These are phyloP conservation scores for Pipistrellus pygmaeus DNA, from an alignment of 2,797 vertebrate species.

Conservation along the genomic window DNA sequence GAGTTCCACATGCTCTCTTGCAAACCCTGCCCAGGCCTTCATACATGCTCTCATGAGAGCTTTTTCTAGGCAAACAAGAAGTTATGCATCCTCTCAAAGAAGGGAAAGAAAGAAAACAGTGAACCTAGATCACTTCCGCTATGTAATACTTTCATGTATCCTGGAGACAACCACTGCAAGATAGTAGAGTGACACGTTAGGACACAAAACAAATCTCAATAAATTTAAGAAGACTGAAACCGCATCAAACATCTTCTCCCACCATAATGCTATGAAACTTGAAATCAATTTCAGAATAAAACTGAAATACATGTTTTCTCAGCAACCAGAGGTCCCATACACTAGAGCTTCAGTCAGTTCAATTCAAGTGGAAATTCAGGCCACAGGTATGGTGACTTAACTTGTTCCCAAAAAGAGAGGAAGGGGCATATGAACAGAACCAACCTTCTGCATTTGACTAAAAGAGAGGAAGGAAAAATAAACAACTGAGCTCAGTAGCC, in stretches of 20 bases:
- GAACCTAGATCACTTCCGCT: not conserved
- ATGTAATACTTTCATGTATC: not conserved
- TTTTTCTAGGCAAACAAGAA: not conserved
- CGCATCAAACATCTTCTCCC: not conserved
- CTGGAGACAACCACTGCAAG: not conserved
- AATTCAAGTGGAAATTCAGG: constrained; percentile 8
- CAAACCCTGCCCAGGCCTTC: not conserved
- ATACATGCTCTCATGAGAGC: not conserved
- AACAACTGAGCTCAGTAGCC: not conserved
- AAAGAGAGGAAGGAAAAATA: constrained; percentile 45
- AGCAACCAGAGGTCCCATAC: not conserved
- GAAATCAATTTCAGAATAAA: not conserved
- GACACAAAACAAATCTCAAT: not conserved
- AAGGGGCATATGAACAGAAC: not conserved
- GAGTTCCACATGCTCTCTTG: not conserved
- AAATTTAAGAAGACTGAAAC: not conserved
- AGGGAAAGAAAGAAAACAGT: not conserved
- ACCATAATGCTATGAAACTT: not conserved
- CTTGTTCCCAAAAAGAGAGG: not conserved
- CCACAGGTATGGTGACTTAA: not conserved
- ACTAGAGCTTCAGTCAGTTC: not conserved
- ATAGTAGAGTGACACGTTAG: not conserved
- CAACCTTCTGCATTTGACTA: not conserved
- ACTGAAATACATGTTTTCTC: not conserved
- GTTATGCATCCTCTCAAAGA: not conserved